phyloP scores from a whole-genome alignment of 1,140 invertebrate species.

The Eriosoma lanigerum region DNA sequence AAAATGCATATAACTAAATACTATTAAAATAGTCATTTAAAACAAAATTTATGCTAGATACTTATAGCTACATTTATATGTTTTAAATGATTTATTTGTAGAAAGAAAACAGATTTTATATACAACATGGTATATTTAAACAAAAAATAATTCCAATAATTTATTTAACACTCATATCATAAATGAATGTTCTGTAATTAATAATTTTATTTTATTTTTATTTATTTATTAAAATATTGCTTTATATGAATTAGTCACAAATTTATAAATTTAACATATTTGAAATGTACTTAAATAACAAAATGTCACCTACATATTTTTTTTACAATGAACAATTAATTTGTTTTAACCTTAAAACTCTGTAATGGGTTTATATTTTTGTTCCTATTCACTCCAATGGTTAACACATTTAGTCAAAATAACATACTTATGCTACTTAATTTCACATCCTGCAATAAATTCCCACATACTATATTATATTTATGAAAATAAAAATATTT shows the following conservation, averaged over 20 bases:
- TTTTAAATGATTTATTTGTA: conserved; percentile 32
- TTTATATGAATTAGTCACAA: background rate
- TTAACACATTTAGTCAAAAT: conserved; percentile 35
- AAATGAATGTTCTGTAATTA: background rate
- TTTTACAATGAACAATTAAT: conserved; percentile 18
- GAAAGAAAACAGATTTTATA: conserved; percentile 27
- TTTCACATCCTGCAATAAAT: conserved; percentile 24
- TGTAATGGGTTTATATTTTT: conserved; percentile 27
- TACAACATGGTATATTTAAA: background rate
- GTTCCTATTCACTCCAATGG: conserved; percentile 45
- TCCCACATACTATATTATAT: background rate
- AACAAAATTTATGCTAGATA: conserved; percentile 26
- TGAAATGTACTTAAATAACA: background rate
- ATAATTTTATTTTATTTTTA: conserved; percentile 33
- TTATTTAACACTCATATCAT: conserved; percentile 34
- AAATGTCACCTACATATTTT: conserved; percentile 3
- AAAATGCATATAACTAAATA: conserved; percentile 22
- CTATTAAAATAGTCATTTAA: conserved; percentile 42
- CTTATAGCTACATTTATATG: background rate
- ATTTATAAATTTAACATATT: conserved; percentile 3
- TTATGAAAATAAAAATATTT: conserved; percentile 5
- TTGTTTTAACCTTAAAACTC: conserved; percentile 10
- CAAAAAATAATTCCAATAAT: conserved; percentile 39
- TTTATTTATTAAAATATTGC: background rate
- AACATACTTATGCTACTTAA: conserved; percentile 37